These are phyloP conservation scores for Procambarus clarkii DNA, from an alignment of 1,140 invertebrate genomes.

Conservation along the genomic window DNA sequence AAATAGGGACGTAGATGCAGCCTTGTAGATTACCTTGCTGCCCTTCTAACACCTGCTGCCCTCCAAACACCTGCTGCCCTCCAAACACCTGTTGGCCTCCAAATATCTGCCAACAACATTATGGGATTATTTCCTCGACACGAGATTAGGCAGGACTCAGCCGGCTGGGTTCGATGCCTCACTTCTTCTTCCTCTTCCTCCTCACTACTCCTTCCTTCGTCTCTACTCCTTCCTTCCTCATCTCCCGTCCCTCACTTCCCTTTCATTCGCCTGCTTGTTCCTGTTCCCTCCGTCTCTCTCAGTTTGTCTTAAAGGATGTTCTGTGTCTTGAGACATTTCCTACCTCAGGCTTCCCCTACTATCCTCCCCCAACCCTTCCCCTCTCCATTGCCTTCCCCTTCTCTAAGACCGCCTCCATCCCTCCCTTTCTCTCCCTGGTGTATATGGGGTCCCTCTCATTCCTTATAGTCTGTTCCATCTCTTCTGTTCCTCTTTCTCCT, in stretches of 20 bases:
- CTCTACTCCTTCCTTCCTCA: too few relatives aligned
- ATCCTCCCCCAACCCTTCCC: neutral
- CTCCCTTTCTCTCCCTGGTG: neutral
- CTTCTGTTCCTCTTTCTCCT: neutral
- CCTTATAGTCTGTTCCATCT: neutral
- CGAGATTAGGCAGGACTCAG: neutral
- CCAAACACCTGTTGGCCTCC: constrained; percentile 7
- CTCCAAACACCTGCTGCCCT: neutral
- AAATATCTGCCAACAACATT: too few relatives aligned
- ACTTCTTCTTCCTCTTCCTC: neutral
- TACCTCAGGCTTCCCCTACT: too few relatives aligned
- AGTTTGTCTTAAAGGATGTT: too few relatives aligned
- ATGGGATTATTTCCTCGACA: neutral
- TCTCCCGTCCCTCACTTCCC: too few relatives aligned
- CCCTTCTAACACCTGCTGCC: too few relatives aligned
- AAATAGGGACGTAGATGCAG: too few relatives aligned
- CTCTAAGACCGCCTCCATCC: neutral
- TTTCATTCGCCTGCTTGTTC: too few relatives aligned
- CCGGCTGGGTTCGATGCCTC: too few relatives aligned
- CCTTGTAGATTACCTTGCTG: too few relatives aligned
- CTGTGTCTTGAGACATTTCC: too few relatives aligned
- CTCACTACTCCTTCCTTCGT: neutral
- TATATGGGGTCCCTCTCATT: neutral
- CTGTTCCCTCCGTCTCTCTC: too few relatives aligned
- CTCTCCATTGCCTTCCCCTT: neutral